Evolutionary conservation across 2,113 vertebrate species (phyloP).

Genomic region (Daboia siamensis): DNA sequence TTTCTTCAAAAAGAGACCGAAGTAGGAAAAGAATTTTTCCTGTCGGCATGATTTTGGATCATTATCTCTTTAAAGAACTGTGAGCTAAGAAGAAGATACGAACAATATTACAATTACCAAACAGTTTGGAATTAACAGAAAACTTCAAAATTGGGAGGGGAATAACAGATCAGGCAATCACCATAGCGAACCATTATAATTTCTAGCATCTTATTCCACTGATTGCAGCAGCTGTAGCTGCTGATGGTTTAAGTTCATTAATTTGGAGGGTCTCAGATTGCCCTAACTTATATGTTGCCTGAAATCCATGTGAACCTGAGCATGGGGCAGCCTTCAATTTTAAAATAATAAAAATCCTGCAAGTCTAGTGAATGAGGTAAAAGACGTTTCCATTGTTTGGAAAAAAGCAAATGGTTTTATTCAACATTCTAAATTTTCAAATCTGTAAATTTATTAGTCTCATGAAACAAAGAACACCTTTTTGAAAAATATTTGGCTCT

Average conservation of each 20-base stretch:
- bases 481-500: neutral
- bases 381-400: neutral
- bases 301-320: neutral
- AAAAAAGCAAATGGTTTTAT: neutral
- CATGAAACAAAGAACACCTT: neutral
- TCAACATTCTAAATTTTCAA: neutral
- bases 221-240: neutral
- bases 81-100: neutral
- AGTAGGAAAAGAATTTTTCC: neutral
- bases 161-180: neutral
- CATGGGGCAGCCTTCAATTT: neutral
- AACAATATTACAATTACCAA: neutral
- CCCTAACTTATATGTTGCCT: neutral
- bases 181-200: neutral
- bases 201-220: neutral
- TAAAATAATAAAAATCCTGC: neutral
- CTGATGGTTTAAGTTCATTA: neutral
- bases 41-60: neutral
- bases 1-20: neutral
- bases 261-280: neutral
- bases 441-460: neutral
- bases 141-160: neutral
- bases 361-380: neutral
- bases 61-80: neutral
- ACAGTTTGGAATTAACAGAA: neutral